phyloP scores from a whole-genome alignment of 1,140 invertebrate species.

The Sitobion miscanthi region DNA sequence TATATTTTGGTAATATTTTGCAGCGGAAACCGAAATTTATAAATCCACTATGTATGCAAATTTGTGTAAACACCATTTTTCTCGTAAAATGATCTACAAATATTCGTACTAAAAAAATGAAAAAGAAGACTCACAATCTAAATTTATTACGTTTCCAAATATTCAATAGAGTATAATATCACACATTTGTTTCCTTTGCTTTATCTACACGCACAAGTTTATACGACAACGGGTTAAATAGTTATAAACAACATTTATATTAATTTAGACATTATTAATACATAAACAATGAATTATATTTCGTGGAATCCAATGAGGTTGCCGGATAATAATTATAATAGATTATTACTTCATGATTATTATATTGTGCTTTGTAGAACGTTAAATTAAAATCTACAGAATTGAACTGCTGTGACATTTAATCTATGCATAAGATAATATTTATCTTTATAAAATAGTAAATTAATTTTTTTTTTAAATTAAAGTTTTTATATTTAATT shows the following conservation, averaged over 20 bases:
- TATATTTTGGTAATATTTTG: background rate
- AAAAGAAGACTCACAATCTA: background rate
- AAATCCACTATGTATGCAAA: conserved; percentile 19
- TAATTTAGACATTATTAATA: background rate
- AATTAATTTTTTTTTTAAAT: background rate
- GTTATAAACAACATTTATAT: background rate
- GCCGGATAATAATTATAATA: background rate
- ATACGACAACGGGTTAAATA: background rate
- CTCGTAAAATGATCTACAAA: background rate
- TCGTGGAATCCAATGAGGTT: background rate
- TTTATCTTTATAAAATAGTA: background rate
- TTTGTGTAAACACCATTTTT: background rate
- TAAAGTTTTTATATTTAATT: background rate
- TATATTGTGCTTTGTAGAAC: background rate
- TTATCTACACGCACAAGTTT: background rate
- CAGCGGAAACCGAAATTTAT: background rate
- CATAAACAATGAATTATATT: background rate
- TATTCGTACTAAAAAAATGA: background rate
- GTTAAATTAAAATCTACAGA: background rate
- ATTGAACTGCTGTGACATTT: background rate
- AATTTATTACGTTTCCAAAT: background rate
- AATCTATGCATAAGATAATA: background rate
- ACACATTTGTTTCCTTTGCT: background rate
- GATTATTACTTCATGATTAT: background rate
- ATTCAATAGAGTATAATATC: background rate